Evolutionary conservation across 2,797 vertebrate species (phyloP).

Genomic region (Sylvilagus floridanus): DNA sequence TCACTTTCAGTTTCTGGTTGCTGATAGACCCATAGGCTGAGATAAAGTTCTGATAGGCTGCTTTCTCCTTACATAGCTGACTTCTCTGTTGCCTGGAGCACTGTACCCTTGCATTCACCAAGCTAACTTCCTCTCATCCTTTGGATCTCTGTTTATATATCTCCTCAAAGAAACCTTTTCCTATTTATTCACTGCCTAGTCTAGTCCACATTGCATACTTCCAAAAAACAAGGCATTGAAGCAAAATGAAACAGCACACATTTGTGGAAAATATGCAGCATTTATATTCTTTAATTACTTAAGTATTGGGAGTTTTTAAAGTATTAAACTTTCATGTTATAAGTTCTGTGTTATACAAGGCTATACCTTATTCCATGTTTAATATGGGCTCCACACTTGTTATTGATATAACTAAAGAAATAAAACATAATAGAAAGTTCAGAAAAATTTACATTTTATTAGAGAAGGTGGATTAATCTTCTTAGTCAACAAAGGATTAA

Average conservation of each 20-base stretch:
- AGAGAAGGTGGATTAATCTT: background rate
- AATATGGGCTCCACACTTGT: background rate
- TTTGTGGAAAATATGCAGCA: background rate
- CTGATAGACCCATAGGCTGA: background rate
- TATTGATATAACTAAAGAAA: background rate
- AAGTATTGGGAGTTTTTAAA: background rate
- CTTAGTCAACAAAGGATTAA: background rate
- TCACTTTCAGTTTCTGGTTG: background rate
- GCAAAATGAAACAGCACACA: background rate
- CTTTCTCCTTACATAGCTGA: background rate
- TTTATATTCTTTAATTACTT: background rate
- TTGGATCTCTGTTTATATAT: background rate
- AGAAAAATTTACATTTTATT: background rate
- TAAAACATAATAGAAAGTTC: background rate
- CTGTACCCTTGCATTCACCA: background rate
- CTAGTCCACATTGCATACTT: background rate
- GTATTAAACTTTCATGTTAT: background rate
- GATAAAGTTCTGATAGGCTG: too few relatives aligned
- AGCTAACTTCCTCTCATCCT: background rate
- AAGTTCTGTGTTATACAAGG: background rate
- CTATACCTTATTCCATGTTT: background rate
- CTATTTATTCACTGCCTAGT: background rate
- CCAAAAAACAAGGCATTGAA: background rate
- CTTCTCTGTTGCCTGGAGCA: background rate
- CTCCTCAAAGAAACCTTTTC: background rate